These are phyloP conservation scores for Drosophila serrata DNA, from an alignment of 1,140 invertebrate genomes.

Conservation along the genomic window DNA sequence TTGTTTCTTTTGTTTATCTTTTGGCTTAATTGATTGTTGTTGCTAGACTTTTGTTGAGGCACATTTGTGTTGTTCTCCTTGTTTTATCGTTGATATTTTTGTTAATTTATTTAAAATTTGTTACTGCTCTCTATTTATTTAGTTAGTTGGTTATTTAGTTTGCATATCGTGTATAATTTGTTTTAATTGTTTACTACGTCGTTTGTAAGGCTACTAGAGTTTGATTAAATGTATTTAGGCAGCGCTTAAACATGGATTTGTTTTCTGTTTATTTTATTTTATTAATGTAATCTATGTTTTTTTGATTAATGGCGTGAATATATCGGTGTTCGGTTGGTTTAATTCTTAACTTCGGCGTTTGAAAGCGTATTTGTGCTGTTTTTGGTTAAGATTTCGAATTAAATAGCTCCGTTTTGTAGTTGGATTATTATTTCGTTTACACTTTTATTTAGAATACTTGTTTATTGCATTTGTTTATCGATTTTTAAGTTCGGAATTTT, in stretches of 20 bases:
- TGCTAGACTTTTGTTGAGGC: conserved; percentile 38
- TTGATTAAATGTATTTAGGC: conserved; percentile 40
- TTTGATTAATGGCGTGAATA: neutral
- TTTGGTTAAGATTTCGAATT: conserved; percentile 19
- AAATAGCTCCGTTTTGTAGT: conserved; percentile 18
- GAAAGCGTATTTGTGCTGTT: conserved; percentile 35
- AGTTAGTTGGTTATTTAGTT: neutral
- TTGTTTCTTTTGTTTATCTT: conserved; percentile 12
- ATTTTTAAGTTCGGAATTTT: neutral
- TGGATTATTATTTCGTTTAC: conserved; percentile 2
- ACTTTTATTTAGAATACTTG: neutral
- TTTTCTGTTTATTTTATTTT: conserved; percentile 3
- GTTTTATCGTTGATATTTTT: conserved; percentile 16
- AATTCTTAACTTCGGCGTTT: neutral
- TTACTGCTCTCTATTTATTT: neutral
- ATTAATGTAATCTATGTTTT: conserved; percentile 5
- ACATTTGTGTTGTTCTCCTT: conserved; percentile 39
- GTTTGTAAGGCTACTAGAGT: conserved; percentile 44
- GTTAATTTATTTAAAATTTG: conserved; percentile 13
- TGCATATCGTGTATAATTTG: conserved; percentile 17
- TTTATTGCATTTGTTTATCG: conserved; percentile 2
- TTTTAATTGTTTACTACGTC: conserved; percentile 22
- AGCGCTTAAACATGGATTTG: conserved; percentile 33
- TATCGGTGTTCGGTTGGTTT: neutral
- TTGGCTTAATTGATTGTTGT: conserved; percentile 52